These are phyloP conservation scores for Dryocosmus kuriphilus DNA, from an alignment of 2,888 invertebrate genomes.

Conservation along the genomic window DNA sequence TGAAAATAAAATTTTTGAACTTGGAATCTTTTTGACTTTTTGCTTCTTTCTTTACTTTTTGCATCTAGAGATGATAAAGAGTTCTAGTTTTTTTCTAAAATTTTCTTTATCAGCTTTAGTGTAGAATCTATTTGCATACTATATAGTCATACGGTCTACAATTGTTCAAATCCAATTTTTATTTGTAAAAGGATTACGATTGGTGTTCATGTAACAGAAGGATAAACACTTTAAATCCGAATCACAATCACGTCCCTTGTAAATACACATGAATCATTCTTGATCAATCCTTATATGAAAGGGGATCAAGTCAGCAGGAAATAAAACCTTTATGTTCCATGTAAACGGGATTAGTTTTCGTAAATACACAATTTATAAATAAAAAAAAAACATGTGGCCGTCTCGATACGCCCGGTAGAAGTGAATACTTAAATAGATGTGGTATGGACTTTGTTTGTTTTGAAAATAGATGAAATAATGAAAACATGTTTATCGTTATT, in stretches of 20 bases:
- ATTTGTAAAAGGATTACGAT: conserved; percentile 25
- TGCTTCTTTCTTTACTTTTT: neutral
- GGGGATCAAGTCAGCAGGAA: neutral
- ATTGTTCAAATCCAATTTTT: neutral
- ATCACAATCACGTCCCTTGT: neutral
- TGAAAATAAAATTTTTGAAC: neutral
- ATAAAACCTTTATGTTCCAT: neutral
- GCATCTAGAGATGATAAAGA: neutral
- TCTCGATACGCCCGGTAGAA: no score
- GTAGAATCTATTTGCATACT: neutral
- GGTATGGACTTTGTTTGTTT: no score
- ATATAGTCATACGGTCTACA: neutral
- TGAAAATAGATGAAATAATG: no score
- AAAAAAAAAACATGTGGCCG: no score
- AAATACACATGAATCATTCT: conserved; percentile 11
- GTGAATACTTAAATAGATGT: no score
- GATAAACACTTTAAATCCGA: conserved; percentile 2
- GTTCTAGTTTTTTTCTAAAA: neutral
- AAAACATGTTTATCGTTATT: no score
- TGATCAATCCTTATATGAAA: neutral
- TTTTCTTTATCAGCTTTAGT: neutral
- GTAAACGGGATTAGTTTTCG: neutral
- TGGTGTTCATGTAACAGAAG: conserved; percentile 1
- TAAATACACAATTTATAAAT: neutral
- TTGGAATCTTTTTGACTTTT: neutral